phyloP scores from a whole-genome alignment of 2,113 vertebrate species.

The Bufo gargarizans region DNA sequence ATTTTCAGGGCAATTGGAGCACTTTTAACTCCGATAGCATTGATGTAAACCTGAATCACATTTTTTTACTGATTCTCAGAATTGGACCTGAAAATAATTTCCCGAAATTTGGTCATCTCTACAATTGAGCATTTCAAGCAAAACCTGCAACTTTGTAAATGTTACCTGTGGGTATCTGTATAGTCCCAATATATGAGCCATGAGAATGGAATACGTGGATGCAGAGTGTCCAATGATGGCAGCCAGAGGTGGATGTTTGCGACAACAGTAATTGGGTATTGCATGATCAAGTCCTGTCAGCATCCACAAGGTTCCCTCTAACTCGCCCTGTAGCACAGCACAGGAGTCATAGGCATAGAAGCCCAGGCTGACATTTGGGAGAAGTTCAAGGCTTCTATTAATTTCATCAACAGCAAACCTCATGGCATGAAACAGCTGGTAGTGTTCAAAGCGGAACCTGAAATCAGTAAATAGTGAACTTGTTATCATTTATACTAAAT shows the following conservation, averaged over 20 bases:
- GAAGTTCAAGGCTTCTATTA: slow-evolving; percentile 47
- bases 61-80: no score
- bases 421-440: slow-evolving; percentile 60
- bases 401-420: slow-evolving; percentile 56
- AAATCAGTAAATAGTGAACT: not conserved
- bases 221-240: slow-evolving; percentile 47
- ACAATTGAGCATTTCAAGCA: no score
- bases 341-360: slow-evolving; percentile 60
- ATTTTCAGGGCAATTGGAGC: no score
- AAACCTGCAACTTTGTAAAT: no score
- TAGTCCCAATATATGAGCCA: slow-evolving; percentile 50
- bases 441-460: slow-evolving; percentile 51
- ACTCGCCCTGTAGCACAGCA: slow-evolving; percentile 23
- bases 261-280: slow-evolving; percentile 57
- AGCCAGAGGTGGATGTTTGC: slow-evolving; percentile 26
- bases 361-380: slow-evolving; percentile 58
- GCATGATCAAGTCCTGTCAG: slow-evolving; percentile 36
- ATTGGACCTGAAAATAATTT: no score
- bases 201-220: slow-evolving; percentile 20
- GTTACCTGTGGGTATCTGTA: slow-evolving; percentile 55
- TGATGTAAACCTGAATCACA: no score
- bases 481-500: not conserved
- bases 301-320: slow-evolving; percentile 50
- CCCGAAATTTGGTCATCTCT: no score
- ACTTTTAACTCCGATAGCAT: no score